A percentile compares a stretch with the other conserved stretches of the same genome.
These are phyloP conservation scores for Phainopepla nitens DNA, from an alignment of 2,113 vertebrate genomes.

Conservation along the genomic window DNA sequence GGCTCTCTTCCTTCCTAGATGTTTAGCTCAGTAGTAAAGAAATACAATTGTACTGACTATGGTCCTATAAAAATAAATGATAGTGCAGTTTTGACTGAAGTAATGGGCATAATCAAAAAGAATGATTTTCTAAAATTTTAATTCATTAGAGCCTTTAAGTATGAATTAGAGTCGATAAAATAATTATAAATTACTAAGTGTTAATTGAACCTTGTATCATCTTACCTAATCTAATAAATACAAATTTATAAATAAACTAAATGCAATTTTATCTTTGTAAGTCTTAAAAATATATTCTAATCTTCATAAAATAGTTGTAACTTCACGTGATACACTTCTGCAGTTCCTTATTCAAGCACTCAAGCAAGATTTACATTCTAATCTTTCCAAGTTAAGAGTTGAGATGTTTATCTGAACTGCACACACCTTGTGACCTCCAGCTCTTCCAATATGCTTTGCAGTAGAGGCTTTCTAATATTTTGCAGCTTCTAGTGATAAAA, in stretches of 20 bases:
- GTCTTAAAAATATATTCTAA: neutral
- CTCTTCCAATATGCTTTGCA: neutral
- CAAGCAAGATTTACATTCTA: neutral
- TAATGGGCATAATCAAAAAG: neutral
- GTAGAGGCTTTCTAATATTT: neutral
- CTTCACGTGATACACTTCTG: neutral
- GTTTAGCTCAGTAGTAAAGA: neutral
- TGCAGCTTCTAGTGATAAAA: neutral
- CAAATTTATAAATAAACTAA: neutral
- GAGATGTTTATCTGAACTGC: neutral
- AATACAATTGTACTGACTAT: neutral
- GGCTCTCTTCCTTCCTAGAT: neutral
- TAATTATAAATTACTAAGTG: neutral
- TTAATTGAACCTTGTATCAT: neutral
- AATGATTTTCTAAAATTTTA: neutral
- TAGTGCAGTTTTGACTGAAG: neutral
- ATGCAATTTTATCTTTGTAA: neutral
- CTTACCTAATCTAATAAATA: neutral
- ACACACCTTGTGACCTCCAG: neutral
- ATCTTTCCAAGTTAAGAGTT: neutral
- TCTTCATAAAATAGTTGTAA: neutral
- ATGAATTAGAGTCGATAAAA: neutral
- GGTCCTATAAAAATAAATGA: neutral
- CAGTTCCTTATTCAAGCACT: neutral
- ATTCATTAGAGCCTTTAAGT: neutral